Percentiles rank a stretch among this genome's conserved stretches.
These are phyloP conservation scores for Drosophila grimshawi DNA, from an alignment of 1,140 invertebrate genomes.

Conservation along the genomic window DNA sequence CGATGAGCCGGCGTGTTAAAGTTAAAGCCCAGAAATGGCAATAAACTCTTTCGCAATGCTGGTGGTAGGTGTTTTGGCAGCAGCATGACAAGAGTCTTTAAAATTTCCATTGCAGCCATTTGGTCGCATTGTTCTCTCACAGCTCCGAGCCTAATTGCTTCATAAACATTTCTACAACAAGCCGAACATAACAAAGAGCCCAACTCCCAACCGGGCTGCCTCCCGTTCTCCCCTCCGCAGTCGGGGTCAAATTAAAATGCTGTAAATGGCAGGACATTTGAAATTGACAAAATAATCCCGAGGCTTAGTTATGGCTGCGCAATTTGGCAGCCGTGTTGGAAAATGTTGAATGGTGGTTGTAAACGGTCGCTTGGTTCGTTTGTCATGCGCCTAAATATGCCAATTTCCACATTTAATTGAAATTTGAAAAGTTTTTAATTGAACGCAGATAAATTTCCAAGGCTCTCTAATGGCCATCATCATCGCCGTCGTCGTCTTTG, in stretches of 20 bases:
- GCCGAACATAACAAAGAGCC: conserved; percentile 61
- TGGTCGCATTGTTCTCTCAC: conserved; percentile 75
- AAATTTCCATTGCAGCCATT: conserved; percentile 76
- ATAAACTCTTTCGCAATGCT: conserved; percentile 50
- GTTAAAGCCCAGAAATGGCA: conserved; percentile 52
- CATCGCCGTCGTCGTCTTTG: neutral
- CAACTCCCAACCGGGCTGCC: neutral
- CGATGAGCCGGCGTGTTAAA: conserved; percentile 71
- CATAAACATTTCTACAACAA: conserved; percentile 79
- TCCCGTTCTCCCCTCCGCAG: neutral
- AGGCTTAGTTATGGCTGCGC: conserved; percentile 73
- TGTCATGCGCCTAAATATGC: conserved; percentile 78
- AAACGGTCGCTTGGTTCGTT: conserved; percentile 24
- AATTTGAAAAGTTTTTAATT: conserved; percentile 84
- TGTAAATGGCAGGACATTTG: conserved; percentile 83
- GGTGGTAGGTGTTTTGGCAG: conserved; percentile 22
- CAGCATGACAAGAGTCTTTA: conserved; percentile 56
- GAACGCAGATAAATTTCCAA: conserved; percentile 80
- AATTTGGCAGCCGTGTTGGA: conserved; percentile 27
- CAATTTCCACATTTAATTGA: conserved; percentile 82
- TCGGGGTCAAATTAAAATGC: conserved; percentile 70
- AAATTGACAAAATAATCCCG: conserved; percentile 83
- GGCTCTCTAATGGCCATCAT: conserved; percentile 40
- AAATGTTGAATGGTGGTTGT: conserved; percentile 9
- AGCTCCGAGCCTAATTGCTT: conserved; percentile 77